Base-by-base conservation (phyloP, 2,888 invertebrate species). In the Uropetala carovei region DNA sequence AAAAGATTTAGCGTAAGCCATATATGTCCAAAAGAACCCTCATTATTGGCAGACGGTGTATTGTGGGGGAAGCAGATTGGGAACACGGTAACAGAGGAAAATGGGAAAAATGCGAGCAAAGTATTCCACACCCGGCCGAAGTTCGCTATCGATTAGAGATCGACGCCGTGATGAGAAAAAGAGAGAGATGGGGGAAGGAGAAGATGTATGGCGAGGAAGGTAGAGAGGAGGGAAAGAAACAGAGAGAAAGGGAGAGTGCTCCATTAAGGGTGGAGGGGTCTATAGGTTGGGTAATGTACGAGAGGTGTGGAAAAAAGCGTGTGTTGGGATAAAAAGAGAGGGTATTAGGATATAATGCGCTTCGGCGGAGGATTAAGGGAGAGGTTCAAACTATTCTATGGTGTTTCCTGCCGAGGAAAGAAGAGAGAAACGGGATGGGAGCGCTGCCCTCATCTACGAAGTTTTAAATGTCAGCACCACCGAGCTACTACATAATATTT, bases 61-160 rank as follows among this genome's bases (percentile, higher is more conserved):
- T 75, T 10, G 10, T 43, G 82, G 18, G 82, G 82, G 11, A 30
- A 16, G 5, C 43, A 43, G 43, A 43, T 43, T 43, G 43, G 43
- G 43, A 8, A 30, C 4, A 75, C n/a, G 11, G 22, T 30, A 22
- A 56, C 14, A 56, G 84, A 18, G 84, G 9, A 18, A 84, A 84
- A n/a, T 11, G 84, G 9, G 57, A 13, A 14, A 58, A 27, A 85
- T 27, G 59, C 27, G 64, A 27, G 18, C 11, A 13, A 22, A 22
- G 22, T 75, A 27, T 75, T 75, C 27, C 75, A 9, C 75, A 75
- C 75, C 14, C 89, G 30, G 60, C 11, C 43, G 89, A 43, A 27
- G 64, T 89, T 89, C 64, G 43, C 18, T 89, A 89, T 89, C 43
- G 89, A 64, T 89, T 89, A 56, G 30, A 30, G 30, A 86, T 86